A percentile compares a stretch with the other conserved stretches of the same genome.
Conservation (phyloP, 1,140 invertebrate species). For the Pinna nobilis region DNA sequence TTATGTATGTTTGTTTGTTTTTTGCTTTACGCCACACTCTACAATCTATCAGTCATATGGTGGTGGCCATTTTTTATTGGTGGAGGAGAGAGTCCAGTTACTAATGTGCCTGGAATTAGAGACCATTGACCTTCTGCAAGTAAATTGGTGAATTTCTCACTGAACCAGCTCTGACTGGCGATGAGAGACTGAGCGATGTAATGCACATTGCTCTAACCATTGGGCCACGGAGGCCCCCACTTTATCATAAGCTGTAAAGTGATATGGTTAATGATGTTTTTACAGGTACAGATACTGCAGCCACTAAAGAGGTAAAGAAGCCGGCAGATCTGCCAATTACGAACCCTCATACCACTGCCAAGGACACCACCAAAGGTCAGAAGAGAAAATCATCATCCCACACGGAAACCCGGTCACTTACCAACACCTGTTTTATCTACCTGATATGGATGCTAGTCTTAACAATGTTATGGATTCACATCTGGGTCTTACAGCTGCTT, state of each 20-base stretch:
- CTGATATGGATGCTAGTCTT: conserved; percentile 82
- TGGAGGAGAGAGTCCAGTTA: no score
- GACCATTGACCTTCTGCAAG: no score
- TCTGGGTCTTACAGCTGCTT: conserved; percentile 81
- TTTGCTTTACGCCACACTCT: no score
- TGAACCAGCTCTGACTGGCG: no score
- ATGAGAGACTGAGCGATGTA: background rate
- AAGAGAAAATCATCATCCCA: background rate
- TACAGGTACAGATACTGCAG: background rate
- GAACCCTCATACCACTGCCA: conserved; percentile 1
- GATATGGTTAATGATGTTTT: background rate
- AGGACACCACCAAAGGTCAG: conserved; percentile 16
- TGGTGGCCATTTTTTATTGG: no score
- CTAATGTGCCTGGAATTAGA: no score
- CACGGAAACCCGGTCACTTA: conserved; percentile 62
- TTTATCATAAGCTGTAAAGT: background rate
- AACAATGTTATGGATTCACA: conserved; percentile 83
- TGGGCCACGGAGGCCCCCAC: background rate
- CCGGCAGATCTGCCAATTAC: conserved; percentile 25
- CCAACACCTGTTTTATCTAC: conserved; percentile 81
- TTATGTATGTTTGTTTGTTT: no score
- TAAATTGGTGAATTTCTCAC: no score
- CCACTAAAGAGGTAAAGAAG: conserved; percentile 7
- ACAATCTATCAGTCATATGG: no score
- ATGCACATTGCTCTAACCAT: background rate